These are phyloP conservation scores for Zaprionus obscuricornis DNA, from an alignment of 2,888 invertebrate species.

Conservation along the genomic window DNA sequence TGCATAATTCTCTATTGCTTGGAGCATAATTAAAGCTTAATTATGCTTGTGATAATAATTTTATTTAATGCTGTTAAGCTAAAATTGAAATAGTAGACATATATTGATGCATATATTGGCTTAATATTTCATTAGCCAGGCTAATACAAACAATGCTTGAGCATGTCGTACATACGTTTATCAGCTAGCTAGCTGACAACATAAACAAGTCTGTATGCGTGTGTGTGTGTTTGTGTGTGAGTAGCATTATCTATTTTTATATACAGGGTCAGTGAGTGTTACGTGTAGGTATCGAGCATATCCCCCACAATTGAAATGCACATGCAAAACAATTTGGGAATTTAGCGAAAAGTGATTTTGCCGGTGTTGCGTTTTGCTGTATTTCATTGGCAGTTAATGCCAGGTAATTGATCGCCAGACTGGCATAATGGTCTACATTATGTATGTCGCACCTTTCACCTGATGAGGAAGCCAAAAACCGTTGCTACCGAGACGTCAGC, in stretches of 20 bases:
- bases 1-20: too few species aligned
- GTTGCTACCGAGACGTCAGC: not conserved
- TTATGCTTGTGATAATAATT: too few species aligned
- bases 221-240: not conserved
- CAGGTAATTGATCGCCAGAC: conserved; percentile 57
- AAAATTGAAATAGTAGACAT: conserved; percentile 26
- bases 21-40: too few species aligned
- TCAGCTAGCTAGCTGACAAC: conserved; percentile 20
- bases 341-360: conserved; percentile 17
- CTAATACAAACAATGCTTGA: conserved; percentile 22
- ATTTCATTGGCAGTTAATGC: too few species aligned
- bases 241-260: conserved; percentile 31
- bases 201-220: too few species aligned
- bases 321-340: conserved; percentile 70
- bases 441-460: conserved; percentile 30
- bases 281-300: conserved; percentile 46
- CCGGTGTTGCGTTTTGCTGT: too few species aligned
- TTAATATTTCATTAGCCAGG: conserved; percentile 44
- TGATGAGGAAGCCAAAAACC: conserved; percentile 17
- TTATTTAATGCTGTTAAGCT: too few species aligned
- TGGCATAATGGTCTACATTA: too few species aligned
- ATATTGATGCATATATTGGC: conserved; percentile 50
- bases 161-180: conserved; percentile 24
- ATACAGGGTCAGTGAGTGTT: conserved; percentile 22
- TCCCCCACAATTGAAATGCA: conserved; percentile 66